phyloP scores from a whole-genome alignment of 2,113 vertebrate genomes.

The Theristicus caerulescens region DNA sequence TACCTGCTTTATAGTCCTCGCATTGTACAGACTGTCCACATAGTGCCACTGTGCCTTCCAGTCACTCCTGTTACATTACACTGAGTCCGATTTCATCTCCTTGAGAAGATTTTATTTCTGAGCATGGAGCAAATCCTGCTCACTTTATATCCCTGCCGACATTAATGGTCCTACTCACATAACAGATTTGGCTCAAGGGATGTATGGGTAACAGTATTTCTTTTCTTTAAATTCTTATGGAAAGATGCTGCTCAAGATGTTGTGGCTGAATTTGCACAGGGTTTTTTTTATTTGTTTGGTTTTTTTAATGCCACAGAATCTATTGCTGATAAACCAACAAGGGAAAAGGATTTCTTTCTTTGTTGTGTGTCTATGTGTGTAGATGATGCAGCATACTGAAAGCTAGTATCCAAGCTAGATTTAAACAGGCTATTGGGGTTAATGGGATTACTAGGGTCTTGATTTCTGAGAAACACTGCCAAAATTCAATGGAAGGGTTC shows the following conservation, averaged over 20 bases:
- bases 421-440: background rate
- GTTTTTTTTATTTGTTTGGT: background rate
- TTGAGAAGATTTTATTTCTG: background rate
- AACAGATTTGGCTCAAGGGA: background rate
- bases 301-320: background rate
- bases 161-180: background rate
- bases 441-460: background rate
- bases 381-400: background rate
- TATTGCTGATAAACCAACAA: background rate
- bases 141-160: background rate
- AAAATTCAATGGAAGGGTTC: background rate
- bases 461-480: background rate
- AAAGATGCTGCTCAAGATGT: background rate
- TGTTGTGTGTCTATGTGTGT: background rate
- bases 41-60: background rate
- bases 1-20: background rate
- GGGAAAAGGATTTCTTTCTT: background rate
- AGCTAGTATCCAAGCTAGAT: background rate
- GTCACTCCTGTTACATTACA: background rate
- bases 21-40: background rate
- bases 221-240: background rate
- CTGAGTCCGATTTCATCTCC: background rate
- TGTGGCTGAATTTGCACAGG: background rate
- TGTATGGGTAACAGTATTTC: background rate
- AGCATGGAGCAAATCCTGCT: background rate